A percentile compares a stretch with the other conserved stretches of the same genome.
Evolutionary conservation across 2,888 invertebrate species (phyloP).

Genomic region (Rosalia funebris): DNA sequence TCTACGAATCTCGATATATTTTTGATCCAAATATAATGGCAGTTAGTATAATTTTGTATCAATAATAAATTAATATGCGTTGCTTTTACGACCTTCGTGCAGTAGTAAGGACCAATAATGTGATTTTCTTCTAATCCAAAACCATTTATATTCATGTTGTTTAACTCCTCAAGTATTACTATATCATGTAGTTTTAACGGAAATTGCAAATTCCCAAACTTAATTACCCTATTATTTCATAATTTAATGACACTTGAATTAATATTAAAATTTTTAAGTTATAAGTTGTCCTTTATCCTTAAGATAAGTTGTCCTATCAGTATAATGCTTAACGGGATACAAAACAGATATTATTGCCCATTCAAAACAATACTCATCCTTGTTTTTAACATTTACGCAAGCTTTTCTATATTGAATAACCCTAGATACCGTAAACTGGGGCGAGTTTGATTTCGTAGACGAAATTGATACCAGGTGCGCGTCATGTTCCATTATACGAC

Average conservation of each 20-base stretch:
- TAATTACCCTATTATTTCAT: background rate
- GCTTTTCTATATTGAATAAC: conserved; percentile 38
- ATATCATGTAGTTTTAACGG: conserved; percentile 42
- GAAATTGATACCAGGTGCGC: background rate
- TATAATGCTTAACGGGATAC: conserved; percentile 31
- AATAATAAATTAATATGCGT: conserved; percentile 35
- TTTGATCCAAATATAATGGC: conserved; percentile 41
- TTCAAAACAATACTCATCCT: conserved; percentile 45
- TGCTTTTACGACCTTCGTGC: conserved; percentile 20
- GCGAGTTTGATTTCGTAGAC: background rate
- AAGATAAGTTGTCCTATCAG: conserved; percentile 26
- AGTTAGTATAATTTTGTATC: conserved; percentile 3
- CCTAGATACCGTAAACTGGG: background rate
- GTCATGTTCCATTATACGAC: background rate
- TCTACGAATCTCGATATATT: conserved; percentile 29
- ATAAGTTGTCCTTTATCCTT: conserved; percentile 35
- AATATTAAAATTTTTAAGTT: background rate
- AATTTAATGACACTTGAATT: background rate
- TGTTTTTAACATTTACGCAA: conserved; percentile 44
- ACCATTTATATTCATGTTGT: conserved; percentile 38
- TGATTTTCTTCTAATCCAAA: conserved; percentile 25
- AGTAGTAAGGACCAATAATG: conserved; percentile 28
- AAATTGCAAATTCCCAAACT: conserved; percentile 41
- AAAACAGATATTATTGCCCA: conserved; percentile 46
- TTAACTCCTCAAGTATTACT: conserved; percentile 39